Base-by-base conservation (phyloP, 2,888 invertebrate genomes). In the Erebia ligea region DNA sequence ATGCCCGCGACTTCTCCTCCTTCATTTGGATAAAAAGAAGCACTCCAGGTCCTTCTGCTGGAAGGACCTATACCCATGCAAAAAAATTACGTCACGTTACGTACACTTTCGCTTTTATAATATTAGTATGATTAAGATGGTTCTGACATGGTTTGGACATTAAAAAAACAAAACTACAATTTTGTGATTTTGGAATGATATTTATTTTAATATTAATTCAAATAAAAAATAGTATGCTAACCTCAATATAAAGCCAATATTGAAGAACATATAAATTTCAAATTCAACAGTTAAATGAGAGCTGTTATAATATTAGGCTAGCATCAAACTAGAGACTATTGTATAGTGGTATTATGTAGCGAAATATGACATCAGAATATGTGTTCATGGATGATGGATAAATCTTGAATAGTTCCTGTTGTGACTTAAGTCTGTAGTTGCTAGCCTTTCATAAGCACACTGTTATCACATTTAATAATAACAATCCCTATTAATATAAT, bases 141-240 rank as follows among this genome's bases (percentile, higher is more conserved):
- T 34, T 34, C 34, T 34, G 34, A 4, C 4, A 3, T 25, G 25
- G 25, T 25, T 25, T 25, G 4, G 25, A 34, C 34, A 34, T 34
- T 34, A 34, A 34, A 34, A 25, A 34, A 78, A 83, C 80, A 78
- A 73, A 73, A 80, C 80, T 77, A 73, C 15, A 64, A 69, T 70
- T 4, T 15, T 76, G 77, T 80, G 76, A 80, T 85, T 86, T 86
- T 89, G 90, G 90, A 91, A 91, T 91, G 90, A 87, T 86, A 79
- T 85, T 85, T 86, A 85, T 81, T 86, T 82, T 82, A 82, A 83
- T 84, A 85, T 81, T 84, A 82, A 82, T 75, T 77, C 79, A 81
- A 80, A 82, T 82, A 78, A 83, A 81, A 78, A 78, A n/a, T n/a
- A n/a, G n/a, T 74, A 75, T 78, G 75, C 76, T 78, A 76, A 48